Evolutionary conservation across 2,888 invertebrate genomes (phyloP).

Genomic region (Drosophila diplacantha): DNA sequence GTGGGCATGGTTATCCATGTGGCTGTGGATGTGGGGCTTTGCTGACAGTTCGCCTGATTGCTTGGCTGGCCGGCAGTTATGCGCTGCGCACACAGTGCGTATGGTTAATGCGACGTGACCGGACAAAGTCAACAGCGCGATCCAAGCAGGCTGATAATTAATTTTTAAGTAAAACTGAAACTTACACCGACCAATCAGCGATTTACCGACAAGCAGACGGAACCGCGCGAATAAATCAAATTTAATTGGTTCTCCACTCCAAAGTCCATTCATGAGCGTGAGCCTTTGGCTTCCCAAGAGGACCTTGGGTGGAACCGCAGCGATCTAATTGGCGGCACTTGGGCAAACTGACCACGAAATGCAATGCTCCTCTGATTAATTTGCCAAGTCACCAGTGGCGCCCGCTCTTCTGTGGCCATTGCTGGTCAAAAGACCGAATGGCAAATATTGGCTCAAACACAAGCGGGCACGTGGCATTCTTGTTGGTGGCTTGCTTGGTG

Average conservation of each 20-base stretch:
- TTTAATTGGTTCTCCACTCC: conserved; percentile 20
- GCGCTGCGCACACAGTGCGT: conserved; percentile 61
- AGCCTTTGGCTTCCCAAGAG: not conserved
- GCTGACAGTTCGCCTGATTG: conserved; percentile 33
- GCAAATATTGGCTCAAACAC: conserved; percentile 11
- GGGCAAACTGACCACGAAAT: conserved; percentile 3
- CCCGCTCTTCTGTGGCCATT: conserved; percentile 4
- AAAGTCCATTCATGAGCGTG: not conserved
- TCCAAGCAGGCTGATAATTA: conserved; percentile 63
- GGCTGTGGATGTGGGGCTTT: conserved; percentile 13
- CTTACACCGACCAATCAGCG: conserved; percentile 41
- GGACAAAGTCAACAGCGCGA: conserved; percentile 55
- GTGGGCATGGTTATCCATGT: not conserved
- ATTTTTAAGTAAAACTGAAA: conserved; percentile 60
- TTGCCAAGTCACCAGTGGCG: conserved; percentile 15
- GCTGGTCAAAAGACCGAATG: conserved; percentile 2
- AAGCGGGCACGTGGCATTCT: not conserved
- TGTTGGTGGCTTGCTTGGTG: too few species aligned
- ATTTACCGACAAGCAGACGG: conserved; percentile 20
- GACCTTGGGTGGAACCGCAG: not conserved
- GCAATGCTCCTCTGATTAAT: conserved; percentile 23
- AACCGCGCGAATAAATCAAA: conserved; percentile 16
- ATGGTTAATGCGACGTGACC: conserved; percentile 69
- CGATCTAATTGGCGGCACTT: conserved; percentile 26
- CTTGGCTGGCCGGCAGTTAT: conserved; percentile 55